Percentiles rank a stretch among this genome's conserved stretches.
Evolutionary conservation across 2,888 invertebrate species (phyloP).

Genomic region (Tetranychus truncatus): DNA sequence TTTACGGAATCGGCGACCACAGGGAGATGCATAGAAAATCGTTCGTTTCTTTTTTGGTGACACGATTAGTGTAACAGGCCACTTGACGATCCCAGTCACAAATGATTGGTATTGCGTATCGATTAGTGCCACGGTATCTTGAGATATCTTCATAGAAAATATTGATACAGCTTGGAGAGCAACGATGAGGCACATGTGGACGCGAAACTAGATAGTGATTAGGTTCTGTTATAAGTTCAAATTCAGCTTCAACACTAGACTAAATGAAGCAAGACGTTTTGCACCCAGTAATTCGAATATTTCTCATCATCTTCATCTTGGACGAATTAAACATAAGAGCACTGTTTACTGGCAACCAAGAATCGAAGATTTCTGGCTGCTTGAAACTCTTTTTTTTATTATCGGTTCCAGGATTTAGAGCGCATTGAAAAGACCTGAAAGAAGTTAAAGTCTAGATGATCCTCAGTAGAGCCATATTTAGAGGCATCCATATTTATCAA

Average conservation of each 20-base stretch:
- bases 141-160: background rate
- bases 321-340: background rate
- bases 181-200: background rate
- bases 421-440: background rate
- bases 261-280: too few relatives aligned
- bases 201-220: background rate
- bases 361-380: background rate
- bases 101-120: slow-evolving; percentile 7
- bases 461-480: slow-evolving; percentile 95
- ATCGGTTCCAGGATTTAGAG: too few relatives aligned
- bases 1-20: slow-evolving; percentile 56
- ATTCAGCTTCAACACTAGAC: background rate
- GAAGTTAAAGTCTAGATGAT: slow-evolving; percentile 49
- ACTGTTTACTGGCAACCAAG: too few relatives aligned
- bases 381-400: background rate
- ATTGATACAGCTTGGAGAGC: background rate
- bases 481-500: slow-evolving; percentile 47
- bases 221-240: background rate
- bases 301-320: background rate
- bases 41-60: slow-evolving; percentile 15
- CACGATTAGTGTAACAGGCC: background rate
- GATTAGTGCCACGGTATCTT: background rate
- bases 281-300: too few relatives aligned
- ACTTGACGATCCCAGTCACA: slow-evolving; percentile 3
- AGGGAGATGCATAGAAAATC: slow-evolving; percentile 49